Evolutionary conservation across 2,888 invertebrate species (phyloP).

Genomic region (Caenorhabditis zanzibari): DNA sequence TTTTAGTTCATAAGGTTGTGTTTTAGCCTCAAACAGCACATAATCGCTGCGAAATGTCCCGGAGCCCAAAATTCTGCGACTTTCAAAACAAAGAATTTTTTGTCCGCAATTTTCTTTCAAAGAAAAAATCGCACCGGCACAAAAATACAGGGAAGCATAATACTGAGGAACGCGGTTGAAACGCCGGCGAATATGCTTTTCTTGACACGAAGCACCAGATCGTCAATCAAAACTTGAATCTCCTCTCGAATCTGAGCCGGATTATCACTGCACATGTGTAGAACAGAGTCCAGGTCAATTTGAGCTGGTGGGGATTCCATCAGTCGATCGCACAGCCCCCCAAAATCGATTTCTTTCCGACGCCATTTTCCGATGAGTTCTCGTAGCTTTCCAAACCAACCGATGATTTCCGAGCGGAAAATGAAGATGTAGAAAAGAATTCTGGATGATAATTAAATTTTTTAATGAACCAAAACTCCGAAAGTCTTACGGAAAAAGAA

Average conservation of each 20-base stretch:
- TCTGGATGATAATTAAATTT: slow-evolving; percentile 78
- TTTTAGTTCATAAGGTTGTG: no score
- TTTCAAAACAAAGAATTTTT: no score
- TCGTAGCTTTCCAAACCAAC: slow-evolving; percentile 44
- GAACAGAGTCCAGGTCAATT: slow-evolving; percentile 75
- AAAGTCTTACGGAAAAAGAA: slow-evolving; percentile 95
- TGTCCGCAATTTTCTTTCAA: no score
- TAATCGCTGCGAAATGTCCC: no score
- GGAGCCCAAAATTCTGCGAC: no score
- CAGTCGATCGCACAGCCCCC: slow-evolving; percentile 61
- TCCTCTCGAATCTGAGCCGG: slow-evolving; percentile 88
- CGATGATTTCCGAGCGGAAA: slow-evolving; percentile 68
- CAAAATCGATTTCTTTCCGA: slow-evolving; percentile 50
- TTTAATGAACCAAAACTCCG: slow-evolving; percentile 84
- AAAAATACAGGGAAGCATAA: slow-evolving; percentile 93
- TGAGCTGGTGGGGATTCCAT: slow-evolving; percentile 67
- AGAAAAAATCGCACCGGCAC: slow-evolving; percentile 88
- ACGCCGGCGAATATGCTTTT: slow-evolving; percentile 91
- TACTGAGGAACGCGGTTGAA: slow-evolving; percentile 91
- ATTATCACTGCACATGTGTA: slow-evolving; percentile 77
- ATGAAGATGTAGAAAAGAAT: slow-evolving; percentile 83
- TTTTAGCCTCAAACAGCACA: no score
- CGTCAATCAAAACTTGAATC: slow-evolving; percentile 90
- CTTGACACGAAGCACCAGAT: slow-evolving; percentile 93
- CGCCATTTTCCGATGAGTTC: slow-evolving; percentile 43